Evolutionary conservation across 1,140 invertebrate genomes (phyloP), one percentile per base, ranked within the genome.

Genomic region (Akabosia matsudoensis): DNA sequence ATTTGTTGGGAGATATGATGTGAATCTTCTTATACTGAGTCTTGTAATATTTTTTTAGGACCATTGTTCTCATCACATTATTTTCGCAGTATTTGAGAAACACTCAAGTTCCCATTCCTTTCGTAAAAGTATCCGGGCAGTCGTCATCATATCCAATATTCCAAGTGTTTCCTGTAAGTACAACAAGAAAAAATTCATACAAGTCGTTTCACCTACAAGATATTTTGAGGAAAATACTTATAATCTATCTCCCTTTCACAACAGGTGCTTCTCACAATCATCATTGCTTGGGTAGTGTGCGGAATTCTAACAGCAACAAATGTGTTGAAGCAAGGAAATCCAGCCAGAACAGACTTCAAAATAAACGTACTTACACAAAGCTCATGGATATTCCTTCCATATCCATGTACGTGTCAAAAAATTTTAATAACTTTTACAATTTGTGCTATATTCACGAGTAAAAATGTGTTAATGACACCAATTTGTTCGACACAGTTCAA

Each of bases 81-180:
- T 95, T 95, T 82, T 94, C 93, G 0, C 92, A 95, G 84, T 90
- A 92, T 82, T 85, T 95, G 85, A 87, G 88, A 1, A 88, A 92
- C 64, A 88, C 94, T 0, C 84, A 88, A 22, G 84, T 91, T 24
- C 92, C 93, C 0, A 84, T 90, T 0, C 80, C 83, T 80, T 80
- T 77, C 72, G 77, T 90, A 22, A 83, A 85, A n/a, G 16, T 22
- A 0, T 94, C 90, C 79, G 86, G 85, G 72, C 89, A 88, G 81
- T 83, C 89, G 83, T 76, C 83, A 0, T 89, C 88, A 86, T 93
- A 93, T 82, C 89, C 90, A 45, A 82, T 93, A 1, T 95, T 94
- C 83, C 92, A 93, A 85, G 83, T 94, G 16, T 93, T 94, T 82
- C 92, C 93, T 52, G 93, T 94, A 84, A 88, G 87, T 86, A n/a